These are phyloP conservation scores for Bradypus variegatus DNA, from an alignment of 2,797 vertebrate genomes.

Conservation along the genomic window DNA sequence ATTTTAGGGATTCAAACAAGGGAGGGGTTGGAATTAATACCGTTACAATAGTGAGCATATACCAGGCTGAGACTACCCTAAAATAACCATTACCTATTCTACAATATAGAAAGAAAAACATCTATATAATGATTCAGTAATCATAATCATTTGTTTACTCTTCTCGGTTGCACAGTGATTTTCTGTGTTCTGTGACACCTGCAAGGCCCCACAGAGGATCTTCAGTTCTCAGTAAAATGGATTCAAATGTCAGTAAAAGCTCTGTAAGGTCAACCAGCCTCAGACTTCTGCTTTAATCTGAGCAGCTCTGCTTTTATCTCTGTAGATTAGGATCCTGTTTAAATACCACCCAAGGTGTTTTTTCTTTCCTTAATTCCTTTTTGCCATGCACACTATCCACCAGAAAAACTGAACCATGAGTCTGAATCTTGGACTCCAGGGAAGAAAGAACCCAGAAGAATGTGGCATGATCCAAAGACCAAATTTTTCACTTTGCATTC, in stretches of 20 bases:
- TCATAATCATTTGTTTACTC: too few species aligned
- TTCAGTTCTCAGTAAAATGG: too few species aligned
- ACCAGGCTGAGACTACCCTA: too few species aligned
- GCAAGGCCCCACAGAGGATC: not conserved
- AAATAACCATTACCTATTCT: too few species aligned
- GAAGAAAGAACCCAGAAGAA: not conserved
- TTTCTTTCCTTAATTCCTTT: not conserved
- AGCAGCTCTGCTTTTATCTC: not conserved
- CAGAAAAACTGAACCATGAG: not conserved
- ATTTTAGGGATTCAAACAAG: too few species aligned
- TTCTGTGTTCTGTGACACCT: not conserved
- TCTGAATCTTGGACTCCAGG: not conserved
- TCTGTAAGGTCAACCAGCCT: too few species aligned
- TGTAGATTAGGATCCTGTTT: not conserved
- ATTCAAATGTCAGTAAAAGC: too few species aligned
- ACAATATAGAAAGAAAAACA: too few species aligned
- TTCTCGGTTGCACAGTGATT: not conserved
- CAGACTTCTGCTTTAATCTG: not conserved
- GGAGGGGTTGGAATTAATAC: too few species aligned
- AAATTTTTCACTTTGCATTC: not conserved
- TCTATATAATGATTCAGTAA: too few species aligned
- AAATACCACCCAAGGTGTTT: not conserved
- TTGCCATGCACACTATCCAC: not conserved
- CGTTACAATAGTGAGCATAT: too few species aligned
- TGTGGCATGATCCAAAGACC: not conserved